These are phyloP conservation scores for Zaprionus ghesquierei DNA, from an alignment of 1,140 invertebrate species.

Conservation along the genomic window DNA sequence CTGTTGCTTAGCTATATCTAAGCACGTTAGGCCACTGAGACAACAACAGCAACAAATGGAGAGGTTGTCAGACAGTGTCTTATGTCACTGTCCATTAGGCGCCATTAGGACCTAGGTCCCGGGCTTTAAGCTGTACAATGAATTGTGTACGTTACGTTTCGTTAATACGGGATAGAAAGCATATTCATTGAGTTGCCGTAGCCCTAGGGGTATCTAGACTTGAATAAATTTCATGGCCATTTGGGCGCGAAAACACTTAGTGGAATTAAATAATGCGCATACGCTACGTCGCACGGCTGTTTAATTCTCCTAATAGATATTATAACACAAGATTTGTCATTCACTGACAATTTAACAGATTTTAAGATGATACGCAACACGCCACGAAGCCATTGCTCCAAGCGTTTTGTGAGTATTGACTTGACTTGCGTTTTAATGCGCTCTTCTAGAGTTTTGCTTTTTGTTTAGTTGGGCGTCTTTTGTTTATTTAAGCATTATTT, in stretches of 20 bases:
- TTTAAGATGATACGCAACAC: conserved; percentile 29
- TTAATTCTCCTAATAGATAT: conserved; percentile 78
- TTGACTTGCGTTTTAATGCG: conserved; percentile 52
- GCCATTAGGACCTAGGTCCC: conserved; percentile 18
- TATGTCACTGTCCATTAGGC: conserved; percentile 75
- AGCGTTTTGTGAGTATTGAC: conserved; percentile 77
- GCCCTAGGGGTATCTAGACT: conserved; percentile 9
- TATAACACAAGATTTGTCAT: conserved; percentile 81
- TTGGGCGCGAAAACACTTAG: conserved; percentile 65
- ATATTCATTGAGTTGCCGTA: conserved; percentile 39
- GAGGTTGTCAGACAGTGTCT: conserved; percentile 60
- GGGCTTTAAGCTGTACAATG: conserved; percentile 48
- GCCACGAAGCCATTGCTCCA: not conserved
- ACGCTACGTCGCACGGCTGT: conserved; percentile 58
- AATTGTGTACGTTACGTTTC: conserved; percentile 36
- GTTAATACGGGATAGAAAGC: conserved; percentile 19
- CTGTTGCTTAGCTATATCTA: conserved; percentile 64
- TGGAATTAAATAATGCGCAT: conserved; percentile 77
- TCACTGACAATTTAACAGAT: conserved; percentile 79
- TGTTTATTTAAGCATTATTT: conserved; percentile 53
- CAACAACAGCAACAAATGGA: conserved; percentile 25
- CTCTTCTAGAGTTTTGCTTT: conserved; percentile 9
- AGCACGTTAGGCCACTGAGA: conserved; percentile 69
- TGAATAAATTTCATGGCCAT: conserved; percentile 52
- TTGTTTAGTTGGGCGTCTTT: conserved; percentile 10